Evolutionary conservation across 2,797 vertebrate genomes (phyloP), one percentile per base, ranked within the genome.

Genomic region (Apogon hyalosoma): DNA sequence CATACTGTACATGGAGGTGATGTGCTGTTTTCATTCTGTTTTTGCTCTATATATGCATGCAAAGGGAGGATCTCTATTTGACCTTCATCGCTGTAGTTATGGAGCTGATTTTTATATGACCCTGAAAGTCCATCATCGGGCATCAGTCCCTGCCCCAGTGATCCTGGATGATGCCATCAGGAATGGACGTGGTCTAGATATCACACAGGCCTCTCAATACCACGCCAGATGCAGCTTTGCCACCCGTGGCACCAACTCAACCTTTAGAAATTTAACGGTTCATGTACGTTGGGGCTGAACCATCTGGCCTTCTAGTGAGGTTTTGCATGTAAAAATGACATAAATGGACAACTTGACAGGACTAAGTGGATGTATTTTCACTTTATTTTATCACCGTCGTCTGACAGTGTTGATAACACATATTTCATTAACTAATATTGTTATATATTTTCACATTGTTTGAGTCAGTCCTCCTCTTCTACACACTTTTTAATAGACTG

Each of bases 201-300:
- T 81, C 90, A 85, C 85, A 86, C 82, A 83, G 84, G 83, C 88
- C 69, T 84, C 80, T 75, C 76, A 77, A 54, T 77, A 57, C 63
- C 72, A 69, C 66, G 87, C 90, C 93, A 94, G 92, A 88, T 93
- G 94, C 87, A 92, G 86, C 88, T 82, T 89, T 88, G 84, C 90
- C 88, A 92, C 90, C 92, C 91, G 80, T 92, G 89, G 89, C 89
- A 92, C 69, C 82, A 80, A 83, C 87, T 89, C 88, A 93, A 92
- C 90, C 88, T 89, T 89, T 79, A 60, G 80, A 90, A 93, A 93
- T 94, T 91, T 92, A 92, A 93, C 78, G 89, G 90, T 92, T 94
- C 88, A 92, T 86, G 86, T 88, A 83, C 85, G 69, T 82, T 84
- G 85, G 79, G 82, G 80, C 86, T 71, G 65, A 86, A 86, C 94